A percentile compares a stretch with the other conserved stretches of the same genome.
Conservation (phyloP, 2,797 vertebrate genomes). For the Lutjanus campechanus region DNA sequence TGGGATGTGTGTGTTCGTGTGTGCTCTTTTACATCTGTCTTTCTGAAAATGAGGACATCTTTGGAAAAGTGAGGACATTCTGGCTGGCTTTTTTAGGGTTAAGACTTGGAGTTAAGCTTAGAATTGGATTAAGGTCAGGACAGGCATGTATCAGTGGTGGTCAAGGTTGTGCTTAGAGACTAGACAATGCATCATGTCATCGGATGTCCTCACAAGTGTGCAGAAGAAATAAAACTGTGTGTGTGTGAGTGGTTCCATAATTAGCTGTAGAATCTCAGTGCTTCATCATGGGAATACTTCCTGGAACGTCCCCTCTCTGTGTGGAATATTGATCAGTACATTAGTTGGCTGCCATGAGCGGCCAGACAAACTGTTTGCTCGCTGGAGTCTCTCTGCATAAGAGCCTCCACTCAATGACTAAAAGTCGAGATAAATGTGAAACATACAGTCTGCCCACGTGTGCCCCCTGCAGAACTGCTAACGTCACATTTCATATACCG, state of each 20-base stretch:
- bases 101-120: not conserved
- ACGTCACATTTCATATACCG: not conserved
- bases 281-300: slow-evolving; percentile 67
- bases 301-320: slow-evolving; percentile 57
- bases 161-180: slow-evolving; percentile 12
- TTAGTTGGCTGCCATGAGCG: slow-evolving; percentile 54
- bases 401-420: slow-evolving; percentile 43
- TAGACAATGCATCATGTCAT: slow-evolving; percentile 12
- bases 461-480: not conserved
- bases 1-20: not conserved
- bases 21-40: not conserved
- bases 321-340: slow-evolving; percentile 74
- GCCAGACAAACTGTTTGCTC: slow-evolving; percentile 54
- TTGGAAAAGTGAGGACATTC: not conserved
- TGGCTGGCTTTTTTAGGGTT: no score
- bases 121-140: not conserved
- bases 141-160: not conserved
- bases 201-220: slow-evolving; percentile 10
- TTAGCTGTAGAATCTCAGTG: slow-evolving; percentile 49
- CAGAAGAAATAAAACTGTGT: slow-evolving; percentile 14
- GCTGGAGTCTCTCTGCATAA: slow-evolving; percentile 49
- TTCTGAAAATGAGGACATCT: not conserved
- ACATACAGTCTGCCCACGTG: slow-evolving; percentile 11
- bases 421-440: slow-evolving; percentile 33
- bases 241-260: slow-evolving; percentile 57